These are phyloP conservation scores for Pygocentrus nattereri DNA, from an alignment of 2,797 vertebrate genomes.

Conservation along the genomic window DNA sequence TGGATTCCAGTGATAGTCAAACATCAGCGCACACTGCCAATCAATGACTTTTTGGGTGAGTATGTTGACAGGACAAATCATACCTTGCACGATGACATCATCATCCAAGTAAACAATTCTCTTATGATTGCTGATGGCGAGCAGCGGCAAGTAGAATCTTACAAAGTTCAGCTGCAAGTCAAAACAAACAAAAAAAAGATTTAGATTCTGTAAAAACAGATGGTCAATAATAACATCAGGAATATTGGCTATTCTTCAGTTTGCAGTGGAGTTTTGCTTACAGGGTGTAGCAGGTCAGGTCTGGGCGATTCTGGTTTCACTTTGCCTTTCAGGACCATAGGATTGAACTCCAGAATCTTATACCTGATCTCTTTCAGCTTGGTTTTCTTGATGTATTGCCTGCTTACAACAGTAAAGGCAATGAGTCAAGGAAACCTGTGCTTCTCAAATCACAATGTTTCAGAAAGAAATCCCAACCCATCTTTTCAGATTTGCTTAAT, in stretches of 20 bases:
- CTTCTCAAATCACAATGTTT: not conserved
- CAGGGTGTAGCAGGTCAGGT: slow-evolving; percentile 94
- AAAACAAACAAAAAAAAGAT: slow-evolving; percentile 27
- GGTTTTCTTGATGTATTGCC: slow-evolving; percentile 91
- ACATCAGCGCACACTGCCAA: too few relatives aligned
- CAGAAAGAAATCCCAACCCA: too few relatives aligned
- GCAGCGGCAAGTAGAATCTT: slow-evolving; percentile 92
- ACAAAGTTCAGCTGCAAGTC: slow-evolving; percentile 92
- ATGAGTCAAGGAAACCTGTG: slow-evolving; percentile 3
- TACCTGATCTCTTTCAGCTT: slow-evolving; percentile 89
- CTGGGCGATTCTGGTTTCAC: slow-evolving; percentile 89
- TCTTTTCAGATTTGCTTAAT: not conserved
- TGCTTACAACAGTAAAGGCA: slow-evolving; percentile 60
- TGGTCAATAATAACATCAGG: not conserved
- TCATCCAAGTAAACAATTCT: slow-evolving; percentile 96
- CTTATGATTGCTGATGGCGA: slow-evolving; percentile 83
- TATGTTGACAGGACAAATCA: not conserved
- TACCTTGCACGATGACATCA: slow-evolving; percentile 96
- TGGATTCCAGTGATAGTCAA: slow-evolving; percentile 18
- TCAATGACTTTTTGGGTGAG: too few relatives aligned
- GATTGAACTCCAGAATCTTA: slow-evolving; percentile 95
- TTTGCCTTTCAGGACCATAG: slow-evolving; percentile 90
- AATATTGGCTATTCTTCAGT: too few relatives aligned
- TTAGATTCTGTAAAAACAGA: not conserved
- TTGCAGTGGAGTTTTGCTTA: slow-evolving; percentile 74